These are phyloP conservation scores for Frieseomelitta varia DNA, from an alignment of 1,140 invertebrate genomes.

Conservation along the genomic window DNA sequence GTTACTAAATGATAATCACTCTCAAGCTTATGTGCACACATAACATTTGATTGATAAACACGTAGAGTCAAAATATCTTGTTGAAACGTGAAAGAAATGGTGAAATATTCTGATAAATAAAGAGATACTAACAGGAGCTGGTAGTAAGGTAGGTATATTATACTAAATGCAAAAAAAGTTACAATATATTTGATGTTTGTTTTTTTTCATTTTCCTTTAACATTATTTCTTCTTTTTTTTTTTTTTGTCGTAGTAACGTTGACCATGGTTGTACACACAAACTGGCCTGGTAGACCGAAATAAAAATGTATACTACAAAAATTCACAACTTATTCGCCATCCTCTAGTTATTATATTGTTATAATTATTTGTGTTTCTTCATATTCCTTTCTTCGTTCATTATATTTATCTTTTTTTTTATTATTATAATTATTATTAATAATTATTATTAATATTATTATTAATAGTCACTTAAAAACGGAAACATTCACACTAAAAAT, in stretches of 20 bases:
- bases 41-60: background rate
- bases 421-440: slow-evolving; percentile 57
- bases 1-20: slow-evolving; percentile 1
- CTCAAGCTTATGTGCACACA: slow-evolving; percentile 1
- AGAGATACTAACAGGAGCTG: slow-evolving; percentile 55
- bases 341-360: slow-evolving; percentile 67
- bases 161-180: slow-evolving; percentile 80
- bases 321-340: slow-evolving; percentile 73
- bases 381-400: slow-evolving; percentile 55
- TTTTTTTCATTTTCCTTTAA: slow-evolving; percentile 67
- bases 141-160: slow-evolving; percentile 78
- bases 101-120: slow-evolving; percentile 47
- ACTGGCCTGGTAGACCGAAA: slow-evolving; percentile 64
- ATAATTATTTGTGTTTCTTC: slow-evolving; percentile 68
- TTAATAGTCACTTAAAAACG: slow-evolving; percentile 67
- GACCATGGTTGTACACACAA: slow-evolving; percentile 72
- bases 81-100: slow-evolving; percentile 34
- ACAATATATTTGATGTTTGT: slow-evolving; percentile 77
- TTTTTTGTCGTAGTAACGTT: slow-evolving; percentile 69
- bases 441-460: slow-evolving; percentile 57
- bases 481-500: slow-evolving; percentile 74
- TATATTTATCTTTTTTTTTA: slow-evolving; percentile 54
- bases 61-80: background rate
- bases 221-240: slow-evolving; percentile 64
- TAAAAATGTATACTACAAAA: slow-evolving; percentile 75